Percentiles rank a stretch among this genome's conserved stretches.
Evolutionary conservation across 1,140 invertebrate species (phyloP).

Genomic region (Sogatella furcifera): DNA sequence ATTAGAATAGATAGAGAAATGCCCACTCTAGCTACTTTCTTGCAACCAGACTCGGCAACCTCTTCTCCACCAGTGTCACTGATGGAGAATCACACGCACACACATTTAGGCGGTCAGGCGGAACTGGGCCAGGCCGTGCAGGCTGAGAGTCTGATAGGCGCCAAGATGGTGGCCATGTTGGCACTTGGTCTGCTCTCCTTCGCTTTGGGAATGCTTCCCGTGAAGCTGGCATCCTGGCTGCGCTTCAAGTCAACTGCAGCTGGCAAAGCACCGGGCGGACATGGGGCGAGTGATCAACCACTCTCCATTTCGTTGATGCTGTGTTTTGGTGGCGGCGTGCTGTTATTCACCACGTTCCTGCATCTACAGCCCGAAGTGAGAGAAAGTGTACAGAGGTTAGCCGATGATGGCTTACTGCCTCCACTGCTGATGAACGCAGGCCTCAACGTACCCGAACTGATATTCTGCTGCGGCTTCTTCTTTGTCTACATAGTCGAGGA

Average conservation of each 20-base stretch:
- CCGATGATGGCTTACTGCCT: conserved; percentile 30
- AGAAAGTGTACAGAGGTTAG: conserved; percentile 37
- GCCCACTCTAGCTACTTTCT: background rate
- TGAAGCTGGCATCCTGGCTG: conserved; percentile 36
- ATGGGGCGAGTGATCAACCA: conserved; percentile 30
- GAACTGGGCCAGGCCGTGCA: background rate
- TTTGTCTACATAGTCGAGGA: conserved; percentile 63
- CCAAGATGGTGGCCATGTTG: conserved; percentile 59
- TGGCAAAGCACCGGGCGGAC: background rate
- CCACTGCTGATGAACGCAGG: conserved; percentile 16
- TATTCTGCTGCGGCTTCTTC: conserved; percentile 60
- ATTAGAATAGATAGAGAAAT: background rate
- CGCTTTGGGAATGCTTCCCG: conserved; percentile 52
- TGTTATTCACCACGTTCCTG: conserved; percentile 63
- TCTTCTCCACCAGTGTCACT: background rate
- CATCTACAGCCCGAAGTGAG: conserved; percentile 68
- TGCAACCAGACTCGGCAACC: background rate
- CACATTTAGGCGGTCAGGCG: background rate
- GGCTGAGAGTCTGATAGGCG: conserved; percentile 30
- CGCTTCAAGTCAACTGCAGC: conserved; percentile 22
- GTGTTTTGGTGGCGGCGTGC: conserved; percentile 71
- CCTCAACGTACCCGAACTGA: conserved; percentile 48
- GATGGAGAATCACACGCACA: background rate
- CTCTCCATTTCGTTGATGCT: conserved; percentile 47
- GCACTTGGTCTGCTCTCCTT: conserved; percentile 54